phyloP scores from a whole-genome alignment of 2,113 vertebrate species.

The Laticauda colubrina region DNA sequence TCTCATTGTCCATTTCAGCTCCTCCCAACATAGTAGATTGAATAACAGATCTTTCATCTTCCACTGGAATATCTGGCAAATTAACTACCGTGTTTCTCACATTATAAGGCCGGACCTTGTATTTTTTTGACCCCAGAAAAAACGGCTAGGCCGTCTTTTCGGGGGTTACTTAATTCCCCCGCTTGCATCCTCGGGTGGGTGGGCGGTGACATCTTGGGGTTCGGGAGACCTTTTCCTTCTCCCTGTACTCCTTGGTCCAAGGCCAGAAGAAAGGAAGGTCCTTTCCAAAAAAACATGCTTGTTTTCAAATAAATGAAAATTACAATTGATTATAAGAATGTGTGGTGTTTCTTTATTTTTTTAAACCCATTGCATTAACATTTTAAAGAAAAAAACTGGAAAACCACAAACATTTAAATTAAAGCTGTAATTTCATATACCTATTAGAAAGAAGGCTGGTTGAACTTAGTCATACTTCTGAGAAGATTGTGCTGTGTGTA shows the following conservation, averaged over 20 bases:
- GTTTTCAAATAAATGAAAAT: conserved; percentile 1
- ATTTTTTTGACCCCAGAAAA: no score
- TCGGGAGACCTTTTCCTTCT: no score
- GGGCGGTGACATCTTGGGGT: no score
- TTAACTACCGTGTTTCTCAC: no score
- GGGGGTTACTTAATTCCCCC: no score
- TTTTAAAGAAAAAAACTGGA: neutral
- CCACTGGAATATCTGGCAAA: no score
- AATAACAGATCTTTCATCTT: no score
- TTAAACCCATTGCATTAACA: neutral
- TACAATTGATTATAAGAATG: neutral
- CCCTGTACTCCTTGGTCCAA: neutral
- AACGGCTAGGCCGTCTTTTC: no score
- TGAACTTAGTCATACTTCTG: neutral
- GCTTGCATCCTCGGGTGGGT: no score
- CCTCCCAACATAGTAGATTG: no score
- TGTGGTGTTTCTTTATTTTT: neutral
- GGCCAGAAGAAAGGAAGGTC: neutral
- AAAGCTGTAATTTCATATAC: neutral
- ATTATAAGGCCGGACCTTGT: no score
- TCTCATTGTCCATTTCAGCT: no score
- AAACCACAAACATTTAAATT: neutral
- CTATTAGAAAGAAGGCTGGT: neutral
- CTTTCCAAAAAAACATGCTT: neutral
- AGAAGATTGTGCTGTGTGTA: neutral